Conservation (phyloP, 2,113 vertebrate species). For the Murina feae region DNA sequence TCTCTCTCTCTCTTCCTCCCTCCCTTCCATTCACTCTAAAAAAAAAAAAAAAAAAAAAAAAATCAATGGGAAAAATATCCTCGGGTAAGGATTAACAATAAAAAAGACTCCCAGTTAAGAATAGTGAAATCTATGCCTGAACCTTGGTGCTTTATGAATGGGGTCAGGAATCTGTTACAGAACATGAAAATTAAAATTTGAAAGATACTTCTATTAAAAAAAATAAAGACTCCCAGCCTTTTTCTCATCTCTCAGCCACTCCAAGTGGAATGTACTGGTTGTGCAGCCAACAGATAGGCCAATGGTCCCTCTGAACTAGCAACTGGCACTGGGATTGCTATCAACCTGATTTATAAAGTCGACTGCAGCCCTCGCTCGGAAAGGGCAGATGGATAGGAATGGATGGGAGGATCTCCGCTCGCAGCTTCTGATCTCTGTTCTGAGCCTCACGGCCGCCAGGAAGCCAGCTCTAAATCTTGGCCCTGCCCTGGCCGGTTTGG, state of each 20-base stretch:
- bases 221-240: too few relatives aligned
- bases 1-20: too few relatives aligned
- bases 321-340: neutral
- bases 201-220: constrained; percentile 47
- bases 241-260: neutral
- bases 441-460: neutral
- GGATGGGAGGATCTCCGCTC: neutral
- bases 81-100: too few relatives aligned
- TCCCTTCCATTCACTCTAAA: too few relatives aligned
- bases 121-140: neutral
- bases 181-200: constrained; percentile 37
- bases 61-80: too few relatives aligned
- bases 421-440: neutral
- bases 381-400: neutral
- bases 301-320: neutral
- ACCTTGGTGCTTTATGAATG: constrained; percentile 44
- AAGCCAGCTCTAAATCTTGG: neutral
- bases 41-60: too few relatives aligned
- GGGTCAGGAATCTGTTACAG: constrained; percentile 40
- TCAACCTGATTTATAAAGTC: neutral
- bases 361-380: neutral
- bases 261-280: neutral
- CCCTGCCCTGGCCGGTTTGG: neutral
- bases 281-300: neutral
- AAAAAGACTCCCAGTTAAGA: neutral